A percentile compares a stretch with the other conserved stretches of the same genome.
phyloP scores from a whole-genome alignment of 2,113 vertebrate genomes.

The Nasalis larvatus region DNA sequence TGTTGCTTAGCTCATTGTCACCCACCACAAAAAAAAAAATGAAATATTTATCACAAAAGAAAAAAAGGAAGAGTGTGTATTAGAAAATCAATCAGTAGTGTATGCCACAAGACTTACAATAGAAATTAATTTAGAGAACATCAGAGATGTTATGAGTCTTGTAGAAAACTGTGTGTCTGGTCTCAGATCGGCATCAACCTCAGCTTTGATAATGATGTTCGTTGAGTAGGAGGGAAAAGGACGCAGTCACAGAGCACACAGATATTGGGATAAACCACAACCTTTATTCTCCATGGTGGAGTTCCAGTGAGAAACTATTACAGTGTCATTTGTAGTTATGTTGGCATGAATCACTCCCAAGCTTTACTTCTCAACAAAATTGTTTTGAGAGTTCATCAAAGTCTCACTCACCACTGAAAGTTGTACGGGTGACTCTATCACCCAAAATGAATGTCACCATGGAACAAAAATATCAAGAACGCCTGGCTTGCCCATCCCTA shows the following conservation, averaged over 20 bases:
- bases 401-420: neutral
- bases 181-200: neutral
- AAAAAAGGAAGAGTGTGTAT: neutral
- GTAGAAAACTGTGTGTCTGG: neutral
- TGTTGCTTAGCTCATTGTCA: neutral
- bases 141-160: neutral
- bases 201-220: neutral
- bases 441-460: neutral
- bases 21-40: neutral
- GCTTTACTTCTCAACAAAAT: neutral
- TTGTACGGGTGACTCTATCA: neutral
- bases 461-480: neutral
- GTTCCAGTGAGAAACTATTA: neutral
- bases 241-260: rapidly evolving
- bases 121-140: neutral
- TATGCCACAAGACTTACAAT: neutral
- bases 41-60: neutral
- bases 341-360: neutral
- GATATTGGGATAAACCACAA: neutral
- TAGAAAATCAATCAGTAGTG: neutral
- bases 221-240: neutral
- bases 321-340: neutral
- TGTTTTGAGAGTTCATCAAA: neutral
- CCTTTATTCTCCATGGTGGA: neutral
- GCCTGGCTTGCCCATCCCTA: neutral